These are phyloP conservation scores for Fragum fragum DNA, from an alignment of 2,888 invertebrate genomes.

Conservation along the genomic window DNA sequence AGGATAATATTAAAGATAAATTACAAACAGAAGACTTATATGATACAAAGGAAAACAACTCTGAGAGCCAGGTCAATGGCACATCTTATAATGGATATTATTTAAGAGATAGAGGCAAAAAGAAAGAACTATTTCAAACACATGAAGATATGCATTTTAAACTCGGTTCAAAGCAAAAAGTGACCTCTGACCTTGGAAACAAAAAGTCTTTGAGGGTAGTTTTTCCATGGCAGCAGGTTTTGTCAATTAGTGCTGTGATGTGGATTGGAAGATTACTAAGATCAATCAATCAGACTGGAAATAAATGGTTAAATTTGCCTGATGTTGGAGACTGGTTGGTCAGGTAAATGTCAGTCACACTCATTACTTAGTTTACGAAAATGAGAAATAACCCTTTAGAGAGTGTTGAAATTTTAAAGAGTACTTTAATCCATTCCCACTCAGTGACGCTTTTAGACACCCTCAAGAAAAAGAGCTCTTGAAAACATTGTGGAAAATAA, in stretches of 20 bases:
- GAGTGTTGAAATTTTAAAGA: too few species aligned
- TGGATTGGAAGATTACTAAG: conserved; percentile 89
- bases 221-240: conserved; percentile 56
- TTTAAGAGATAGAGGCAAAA: conserved; percentile 8
- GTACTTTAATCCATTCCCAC: too few species aligned
- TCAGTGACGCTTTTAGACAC: too few species aligned
- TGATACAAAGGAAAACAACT: background rate
- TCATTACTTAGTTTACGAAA: too few species aligned
- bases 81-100: conserved; percentile 1
- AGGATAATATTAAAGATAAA: background rate
- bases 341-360: conserved; percentile 73
- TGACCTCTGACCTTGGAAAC: background rate
- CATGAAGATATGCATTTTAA: background rate
- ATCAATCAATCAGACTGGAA: conserved; percentile 94
- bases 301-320: conserved; percentile 93
- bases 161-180: background rate
- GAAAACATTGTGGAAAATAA: too few species aligned
- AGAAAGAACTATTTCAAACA: background rate
- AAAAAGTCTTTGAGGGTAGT: background rate
- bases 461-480: too few species aligned
- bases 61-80: background rate
- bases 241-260: conserved; percentile 55
- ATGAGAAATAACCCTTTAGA: too few species aligned
- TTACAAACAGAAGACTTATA: background rate
- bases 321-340: conserved; percentile 89